These are phyloP conservation scores for Lasioglossum pauxillum DNA, from an alignment of 2,888 invertebrate species.

Conservation along the genomic window DNA sequence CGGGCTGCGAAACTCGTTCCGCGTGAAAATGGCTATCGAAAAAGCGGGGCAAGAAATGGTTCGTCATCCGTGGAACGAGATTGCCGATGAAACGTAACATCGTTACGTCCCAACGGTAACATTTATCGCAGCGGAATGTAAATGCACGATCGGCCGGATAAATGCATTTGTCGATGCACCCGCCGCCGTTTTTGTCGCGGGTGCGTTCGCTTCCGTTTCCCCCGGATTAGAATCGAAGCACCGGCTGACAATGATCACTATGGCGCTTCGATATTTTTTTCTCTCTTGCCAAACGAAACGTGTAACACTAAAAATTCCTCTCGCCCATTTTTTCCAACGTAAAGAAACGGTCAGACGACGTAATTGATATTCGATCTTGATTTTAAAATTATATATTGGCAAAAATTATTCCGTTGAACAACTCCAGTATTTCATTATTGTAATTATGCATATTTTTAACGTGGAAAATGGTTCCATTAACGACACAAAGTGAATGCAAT, in stretches of 20 bases:
- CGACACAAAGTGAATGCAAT: no score
- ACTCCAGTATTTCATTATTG: not conserved
- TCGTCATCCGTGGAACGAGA: conserved; percentile 51
- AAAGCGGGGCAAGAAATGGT: conserved; percentile 55
- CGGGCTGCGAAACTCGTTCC: conserved; percentile 31
- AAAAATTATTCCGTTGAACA: not conserved
- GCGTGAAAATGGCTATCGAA: conserved; percentile 32
- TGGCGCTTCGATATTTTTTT: not conserved
- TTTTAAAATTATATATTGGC: not conserved
- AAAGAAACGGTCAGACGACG: not conserved
- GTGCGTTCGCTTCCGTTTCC: conserved; percentile 39
- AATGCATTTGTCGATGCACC: conserved; percentile 54
- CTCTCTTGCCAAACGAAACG: conserved; percentile 2
- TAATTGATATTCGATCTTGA: not conserved
- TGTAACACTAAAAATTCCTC: not conserved
- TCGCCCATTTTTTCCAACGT: not conserved
- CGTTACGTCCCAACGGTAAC: conserved; percentile 55
- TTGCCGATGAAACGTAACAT: conserved; percentile 56
- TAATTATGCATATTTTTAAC: not conserved
- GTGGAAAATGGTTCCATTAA: not conserved
- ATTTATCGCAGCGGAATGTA: conserved; percentile 45
- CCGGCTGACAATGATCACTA: conserved; percentile 16
- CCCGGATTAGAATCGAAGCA: conserved; percentile 53
- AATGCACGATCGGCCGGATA: conserved; percentile 55
- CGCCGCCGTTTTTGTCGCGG: conserved; percentile 52